phyloP scores from a whole-genome alignment of 2,888 invertebrate genomes.

The Phengaris arion region DNA sequence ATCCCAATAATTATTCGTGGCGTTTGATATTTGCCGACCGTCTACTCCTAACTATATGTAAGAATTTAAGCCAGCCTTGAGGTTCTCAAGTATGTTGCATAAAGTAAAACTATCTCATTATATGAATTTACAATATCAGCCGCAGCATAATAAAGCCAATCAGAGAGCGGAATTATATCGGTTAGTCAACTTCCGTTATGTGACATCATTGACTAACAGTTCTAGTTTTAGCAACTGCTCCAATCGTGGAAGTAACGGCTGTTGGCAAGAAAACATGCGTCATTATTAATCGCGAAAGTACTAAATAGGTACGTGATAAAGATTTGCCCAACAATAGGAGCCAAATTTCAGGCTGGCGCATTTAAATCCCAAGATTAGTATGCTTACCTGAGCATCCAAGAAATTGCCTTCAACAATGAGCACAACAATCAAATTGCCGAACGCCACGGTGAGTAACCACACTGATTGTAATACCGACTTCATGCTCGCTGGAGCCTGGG shows the following conservation, averaged over 20 bases:
- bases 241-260: neutral
- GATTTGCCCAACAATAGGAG: too few relatives aligned
- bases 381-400: constrained; percentile 85
- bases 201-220: neutral
- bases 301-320: too few relatives aligned
- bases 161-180: neutral
- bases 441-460: constrained; percentile 95
- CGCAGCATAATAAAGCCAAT: neutral
- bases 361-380: constrained; percentile 24
- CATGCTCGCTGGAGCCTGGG: constrained; percentile 95
- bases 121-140: too few relatives aligned
- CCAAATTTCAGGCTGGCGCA: too few relatives aligned
- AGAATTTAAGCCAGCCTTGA: too few relatives aligned
- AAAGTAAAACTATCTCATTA: too few relatives aligned
- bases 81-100: too few relatives aligned
- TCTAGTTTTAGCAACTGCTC: neutral
- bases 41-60: too few relatives aligned
- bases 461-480: constrained; percentile 95
- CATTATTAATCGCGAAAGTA: neutral
- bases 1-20: too few relatives aligned
- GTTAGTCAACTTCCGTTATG: neutral
- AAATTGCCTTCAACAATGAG: constrained; percentile 89
- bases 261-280: neutral
- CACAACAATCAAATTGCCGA: constrained; percentile 96
- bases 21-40: too few relatives aligned